phyloP scores from a whole-genome alignment of 2,797 vertebrate genomes.

The Buceros bicornis region DNA sequence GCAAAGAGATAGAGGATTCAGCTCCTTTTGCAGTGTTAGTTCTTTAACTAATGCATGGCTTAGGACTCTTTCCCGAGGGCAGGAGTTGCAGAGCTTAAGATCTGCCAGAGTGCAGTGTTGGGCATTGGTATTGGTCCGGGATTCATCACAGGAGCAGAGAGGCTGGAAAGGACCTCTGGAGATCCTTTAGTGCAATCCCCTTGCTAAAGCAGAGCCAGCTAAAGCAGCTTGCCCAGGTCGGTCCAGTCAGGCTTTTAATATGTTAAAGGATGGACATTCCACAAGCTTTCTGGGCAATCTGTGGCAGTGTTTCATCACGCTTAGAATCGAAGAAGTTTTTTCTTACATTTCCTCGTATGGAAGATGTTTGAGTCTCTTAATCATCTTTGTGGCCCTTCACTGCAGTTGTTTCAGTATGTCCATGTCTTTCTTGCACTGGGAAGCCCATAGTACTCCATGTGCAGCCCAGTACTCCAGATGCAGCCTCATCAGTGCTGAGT shows the following conservation, averaged over 20 bases:
- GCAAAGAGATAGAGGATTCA: neutral
- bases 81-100: neutral
- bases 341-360: neutral
- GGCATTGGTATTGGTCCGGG: neutral
- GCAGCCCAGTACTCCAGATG: neutral
- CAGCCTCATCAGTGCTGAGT: neutral
- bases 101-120: neutral
- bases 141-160: neutral
- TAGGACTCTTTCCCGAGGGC: neutral
- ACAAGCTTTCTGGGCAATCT: neutral
- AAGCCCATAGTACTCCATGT: neutral
- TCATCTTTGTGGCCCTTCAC: neutral
- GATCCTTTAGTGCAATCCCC: neutral
- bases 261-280: neutral
- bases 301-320: neutral
- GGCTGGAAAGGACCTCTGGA: neutral
- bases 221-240: neutral
- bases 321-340: neutral
- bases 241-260: neutral
- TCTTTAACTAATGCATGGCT: neutral
- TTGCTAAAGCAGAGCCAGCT: neutral
- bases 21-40: neutral
- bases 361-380: neutral
- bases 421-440: neutral
- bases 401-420: neutral